These are phyloP conservation scores for Anthonomus grandis DNA, from an alignment of 1,140 invertebrate species.

Conservation along the genomic window DNA sequence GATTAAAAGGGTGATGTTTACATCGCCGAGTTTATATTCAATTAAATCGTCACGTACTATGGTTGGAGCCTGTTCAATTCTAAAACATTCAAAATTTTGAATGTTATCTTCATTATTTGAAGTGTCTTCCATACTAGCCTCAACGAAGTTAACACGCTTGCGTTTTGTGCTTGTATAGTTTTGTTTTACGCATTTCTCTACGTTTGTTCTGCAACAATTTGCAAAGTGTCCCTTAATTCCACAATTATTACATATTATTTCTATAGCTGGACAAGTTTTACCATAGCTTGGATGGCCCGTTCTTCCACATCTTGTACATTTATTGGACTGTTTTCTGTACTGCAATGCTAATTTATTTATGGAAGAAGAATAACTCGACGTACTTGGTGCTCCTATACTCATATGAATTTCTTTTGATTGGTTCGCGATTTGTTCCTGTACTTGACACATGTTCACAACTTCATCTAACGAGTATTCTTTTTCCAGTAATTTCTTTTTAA, in stretches of 20 bases:
- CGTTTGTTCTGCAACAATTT: not conserved
- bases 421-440: constrained; percentile 22
- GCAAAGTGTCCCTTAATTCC: not conserved
- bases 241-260: not conserved
- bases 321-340: not conserved
- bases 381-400: not conserved
- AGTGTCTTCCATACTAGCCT: too few relatives aligned
- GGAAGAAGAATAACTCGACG: not conserved
- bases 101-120: too few relatives aligned
- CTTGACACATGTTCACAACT: constrained; percentile 28
- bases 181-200: not conserved
- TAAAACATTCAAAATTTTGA: constrained; percentile 1
- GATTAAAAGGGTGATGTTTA: too few relatives aligned
- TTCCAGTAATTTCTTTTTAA: constrained; percentile 32
- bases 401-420: constrained; percentile 18
- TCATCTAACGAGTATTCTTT: constrained; percentile 32
- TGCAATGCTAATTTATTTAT: constrained; percentile 1
- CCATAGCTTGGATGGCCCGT: not conserved
- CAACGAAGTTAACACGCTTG: too few relatives aligned
- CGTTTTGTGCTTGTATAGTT: too few relatives aligned
- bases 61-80: not conserved
- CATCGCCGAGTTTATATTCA: too few relatives aligned
- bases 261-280: not conserved
- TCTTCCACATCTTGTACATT: constrained; percentile 26
- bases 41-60: too few relatives aligned